Evolutionary conservation across 2,113 vertebrate species (phyloP).

Genomic region (Anolis sagrei): DNA sequence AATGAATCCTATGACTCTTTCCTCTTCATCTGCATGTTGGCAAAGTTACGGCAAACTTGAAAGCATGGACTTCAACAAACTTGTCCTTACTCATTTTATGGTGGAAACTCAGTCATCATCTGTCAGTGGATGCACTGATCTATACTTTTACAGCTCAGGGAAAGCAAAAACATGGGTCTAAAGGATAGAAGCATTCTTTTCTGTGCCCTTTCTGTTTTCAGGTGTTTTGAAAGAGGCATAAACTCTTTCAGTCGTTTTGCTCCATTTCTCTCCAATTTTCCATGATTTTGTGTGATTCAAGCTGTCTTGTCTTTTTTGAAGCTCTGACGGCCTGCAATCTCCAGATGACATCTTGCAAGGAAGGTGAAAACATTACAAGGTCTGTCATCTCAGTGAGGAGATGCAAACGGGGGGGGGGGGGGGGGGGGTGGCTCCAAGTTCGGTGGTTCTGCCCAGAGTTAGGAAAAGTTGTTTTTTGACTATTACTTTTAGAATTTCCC

Average conservation of each 20-base stretch:
- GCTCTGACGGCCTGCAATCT: constrained; percentile 9
- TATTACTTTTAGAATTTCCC: too few relatives aligned
- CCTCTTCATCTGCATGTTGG: too few relatives aligned
- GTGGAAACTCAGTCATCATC: neutral
- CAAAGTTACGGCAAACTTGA: too few relatives aligned
- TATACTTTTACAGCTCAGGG: neutral
- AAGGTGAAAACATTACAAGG: neutral
- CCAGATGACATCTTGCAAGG: neutral
- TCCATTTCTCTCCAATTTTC: constrained; percentile 33
- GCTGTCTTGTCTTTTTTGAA: constrained; percentile 12
- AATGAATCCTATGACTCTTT: too few relatives aligned
- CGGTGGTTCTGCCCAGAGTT: neutral
- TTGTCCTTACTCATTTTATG: too few relatives aligned
- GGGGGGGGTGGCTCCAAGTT: too few relatives aligned
- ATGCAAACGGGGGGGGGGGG: rapidly evolving
- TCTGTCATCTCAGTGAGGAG: neutral
- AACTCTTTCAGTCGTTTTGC: neutral
- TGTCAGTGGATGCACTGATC: neutral
- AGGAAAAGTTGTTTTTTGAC: neutral
- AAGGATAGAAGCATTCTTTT: neutral
- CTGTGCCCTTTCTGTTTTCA: constrained; percentile 1
- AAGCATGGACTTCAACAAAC: too few relatives aligned
- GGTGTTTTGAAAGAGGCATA: neutral
- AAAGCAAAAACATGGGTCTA: neutral
- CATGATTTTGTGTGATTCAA: constrained; percentile 25